Evolutionary conservation across 2,113 vertebrate species (phyloP), one percentile per base, ranked within the genome.

Genomic region (Chaenocephalus aceratus): DNA sequence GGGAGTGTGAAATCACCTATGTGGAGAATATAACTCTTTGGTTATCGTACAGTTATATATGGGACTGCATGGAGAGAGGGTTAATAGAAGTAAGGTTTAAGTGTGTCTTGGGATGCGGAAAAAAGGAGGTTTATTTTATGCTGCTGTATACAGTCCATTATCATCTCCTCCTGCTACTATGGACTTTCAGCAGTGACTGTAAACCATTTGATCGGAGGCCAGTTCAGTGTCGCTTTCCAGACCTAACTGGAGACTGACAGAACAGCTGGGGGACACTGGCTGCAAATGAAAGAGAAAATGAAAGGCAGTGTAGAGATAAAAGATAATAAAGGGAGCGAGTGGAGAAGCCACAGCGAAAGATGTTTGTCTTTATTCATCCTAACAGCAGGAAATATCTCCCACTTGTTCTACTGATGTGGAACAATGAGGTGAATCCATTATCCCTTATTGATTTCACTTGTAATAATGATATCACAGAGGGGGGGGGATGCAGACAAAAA

Each of bases 201-300:
- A 86, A 86, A 83, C n/a, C 72, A 72, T 75, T 41, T 62, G 30
- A 69, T 15, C 21, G 12, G 0, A 45, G 51, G 70, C 70, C 16
- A 69, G 34, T 53, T 64, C 21, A 21, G 64, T 68, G n/a, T 59
- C 56, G 77, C 48, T 84, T 77, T 67, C 45, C 48, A 76, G 65
- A 72, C 23, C 51, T 9, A 79, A 23, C 54, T 58, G 64, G 34
- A 81, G 78, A 68, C 70, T 48, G 56, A 49, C 26, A 4, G 68
- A 67, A 53, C 53, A 53, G 75, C 67, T 60, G 61, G 58, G 41
- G n/a, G 70, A 74, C 58, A 49, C 10, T 54, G 71, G 52, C 56
- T 72, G 53, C 26, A 71, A 74, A 70, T 81, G 26, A 77, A 46
- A 26, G 23, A 26, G 9, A 60, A 52, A 59, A 44, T 23, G 4